Percentiles rank a stretch among this genome's conserved stretches.
These are phyloP conservation scores for Syrrhaptes paradoxus DNA, from an alignment of 2,113 vertebrate species.

Conservation along the genomic window DNA sequence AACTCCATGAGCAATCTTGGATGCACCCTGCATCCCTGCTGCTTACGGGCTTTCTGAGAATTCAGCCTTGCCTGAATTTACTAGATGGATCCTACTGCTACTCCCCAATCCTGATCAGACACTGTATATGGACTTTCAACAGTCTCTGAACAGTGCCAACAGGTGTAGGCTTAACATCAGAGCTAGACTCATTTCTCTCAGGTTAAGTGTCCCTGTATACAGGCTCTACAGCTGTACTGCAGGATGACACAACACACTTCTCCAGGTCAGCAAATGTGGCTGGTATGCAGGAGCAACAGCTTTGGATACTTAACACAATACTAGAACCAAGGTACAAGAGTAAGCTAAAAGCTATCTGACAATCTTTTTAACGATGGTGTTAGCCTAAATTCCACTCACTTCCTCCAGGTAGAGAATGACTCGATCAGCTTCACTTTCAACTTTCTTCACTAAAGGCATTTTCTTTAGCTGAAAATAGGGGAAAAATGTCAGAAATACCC, in stretches of 20 bases:
- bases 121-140: neutral
- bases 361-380: neutral
- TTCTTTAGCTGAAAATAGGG: slow-evolving; percentile 51
- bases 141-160: neutral
- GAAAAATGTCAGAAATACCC: neutral
- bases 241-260: neutral
- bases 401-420: slow-evolving; percentile 51
- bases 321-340: neutral
- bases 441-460: slow-evolving; percentile 62
- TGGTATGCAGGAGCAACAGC: neutral
- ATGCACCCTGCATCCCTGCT: neutral
- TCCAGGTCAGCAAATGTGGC: neutral
- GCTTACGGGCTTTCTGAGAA: neutral
- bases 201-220: neutral
- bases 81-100: neutral
- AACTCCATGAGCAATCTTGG: neutral
- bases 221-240: neutral
- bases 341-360: neutral
- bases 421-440: slow-evolving; percentile 35
- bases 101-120: neutral
- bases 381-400: slow-evolving; percentile 27
- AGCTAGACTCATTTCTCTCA: neutral
- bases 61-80: neutral
- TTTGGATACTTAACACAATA: neutral
- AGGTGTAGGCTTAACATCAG: neutral